Base-by-base conservation (phyloP, 2,797 vertebrate species). In the Rhinogobio ventralis region DNA sequence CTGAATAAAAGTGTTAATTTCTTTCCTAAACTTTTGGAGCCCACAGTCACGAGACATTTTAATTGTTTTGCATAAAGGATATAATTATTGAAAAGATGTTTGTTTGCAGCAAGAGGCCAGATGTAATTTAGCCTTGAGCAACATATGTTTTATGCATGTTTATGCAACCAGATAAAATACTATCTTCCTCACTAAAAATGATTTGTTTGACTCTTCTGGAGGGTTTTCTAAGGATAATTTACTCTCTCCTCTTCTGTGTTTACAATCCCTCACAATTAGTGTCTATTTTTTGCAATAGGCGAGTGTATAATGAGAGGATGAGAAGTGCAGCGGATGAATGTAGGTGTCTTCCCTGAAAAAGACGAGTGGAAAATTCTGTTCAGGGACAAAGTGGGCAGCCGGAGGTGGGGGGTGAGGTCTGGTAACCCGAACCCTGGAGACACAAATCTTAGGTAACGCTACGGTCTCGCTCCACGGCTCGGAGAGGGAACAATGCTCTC, bases 401-500 rank as follows among this genome's bases (percentile, higher is more conserved):
- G 5, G 53, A 10, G 49, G 25, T 15, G 45, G 49, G 72, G 39
- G 20, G n/a, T 7, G 64, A 49, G 7, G 79, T 83, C 75, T 68
- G 51, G 86, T 81, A 86, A 89, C 85, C 76, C 78, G 72, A 89
- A 71, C 42, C 36, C 36, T 69, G 36, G 76, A 82, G 73, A 78
- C 66, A 68, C 64, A 17, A 46, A 67, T 86, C 77, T 79, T 57
- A 72, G 67, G 76, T 79, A 53, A 79, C 72, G 30, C 66, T 60
- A 15, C 53, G 62, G 51, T 84, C 72, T 49, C 15, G 71, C 23
- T 81, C 72, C 51, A 53, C 19, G 19, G 51, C 51, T 67, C 46
- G 66, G 15, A 74, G 69, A 30, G 36, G n/a, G 83, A 87, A 90
- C 89, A 90, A 90, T 85, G 79, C 33, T 71, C 66, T 85, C 83